These are phyloP conservation scores for Torymus auratus DNA, from an alignment of 2,888 invertebrate species.

Conservation along the genomic window DNA sequence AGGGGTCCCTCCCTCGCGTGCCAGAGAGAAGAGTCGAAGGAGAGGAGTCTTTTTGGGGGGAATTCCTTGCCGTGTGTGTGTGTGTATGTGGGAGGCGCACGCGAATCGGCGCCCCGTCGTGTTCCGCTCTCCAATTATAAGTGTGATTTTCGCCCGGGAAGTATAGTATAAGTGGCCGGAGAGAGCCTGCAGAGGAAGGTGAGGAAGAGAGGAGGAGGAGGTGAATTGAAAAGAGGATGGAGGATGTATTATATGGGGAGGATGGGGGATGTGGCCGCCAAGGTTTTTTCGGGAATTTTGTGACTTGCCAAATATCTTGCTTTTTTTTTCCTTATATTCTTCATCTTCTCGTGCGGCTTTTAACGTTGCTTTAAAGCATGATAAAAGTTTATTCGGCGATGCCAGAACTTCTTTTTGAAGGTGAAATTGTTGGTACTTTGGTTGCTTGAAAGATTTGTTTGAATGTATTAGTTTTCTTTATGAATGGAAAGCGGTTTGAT, in stretches of 20 bases:
- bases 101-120: conserved; percentile 29
- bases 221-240: conserved; percentile 8
- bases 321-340: too few species aligned
- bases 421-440: too few species aligned
- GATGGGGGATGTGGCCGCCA: too few species aligned
- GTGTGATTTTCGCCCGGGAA: conserved; percentile 28
- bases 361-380: too few species aligned
- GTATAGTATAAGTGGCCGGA: conserved; percentile 1
- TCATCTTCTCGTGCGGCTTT: too few species aligned
- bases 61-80: conserved; percentile 18
- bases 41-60: background rate
- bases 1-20: conserved; percentile 48
- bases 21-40: conserved; percentile 15
- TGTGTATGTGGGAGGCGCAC: conserved; percentile 32
- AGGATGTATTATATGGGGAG: background rate
- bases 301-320: too few species aligned
- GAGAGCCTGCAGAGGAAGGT: conserved; percentile 14
- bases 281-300: too few species aligned
- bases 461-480: too few species aligned
- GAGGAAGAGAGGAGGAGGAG: background rate
- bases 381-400: too few species aligned
- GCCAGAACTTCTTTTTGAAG: too few species aligned
- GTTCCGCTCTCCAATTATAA: conserved; percentile 37
- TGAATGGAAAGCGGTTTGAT: too few species aligned
- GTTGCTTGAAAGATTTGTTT: too few species aligned